These are phyloP conservation scores for Zophobas atratus DNA, from an alignment of 1,140 invertebrate genomes.

Conservation along the genomic window DNA sequence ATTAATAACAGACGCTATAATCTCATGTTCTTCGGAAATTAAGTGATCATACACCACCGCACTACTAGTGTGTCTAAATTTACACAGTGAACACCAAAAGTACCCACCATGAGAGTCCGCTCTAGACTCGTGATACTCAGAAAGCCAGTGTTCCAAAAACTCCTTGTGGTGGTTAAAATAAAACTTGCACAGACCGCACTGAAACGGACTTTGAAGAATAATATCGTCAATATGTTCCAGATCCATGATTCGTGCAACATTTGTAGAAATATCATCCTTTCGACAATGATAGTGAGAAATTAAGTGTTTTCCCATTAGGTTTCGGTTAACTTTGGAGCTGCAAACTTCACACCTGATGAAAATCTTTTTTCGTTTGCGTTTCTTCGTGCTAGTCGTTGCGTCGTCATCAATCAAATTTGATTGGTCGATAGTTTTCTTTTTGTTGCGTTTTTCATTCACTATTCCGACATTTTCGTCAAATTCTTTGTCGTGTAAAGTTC, in stretches of 20 bases:
- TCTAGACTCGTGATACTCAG: slow-evolving; percentile 73
- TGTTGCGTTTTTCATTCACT: slow-evolving; percentile 59
- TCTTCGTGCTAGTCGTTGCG: slow-evolving; percentile 62
- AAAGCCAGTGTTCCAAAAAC: slow-evolving; percentile 84
- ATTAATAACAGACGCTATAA: slow-evolving; percentile 82
- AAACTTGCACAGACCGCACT: slow-evolving; percentile 87
- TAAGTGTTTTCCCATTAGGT: slow-evolving; percentile 86
- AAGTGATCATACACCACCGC: slow-evolving; percentile 81
- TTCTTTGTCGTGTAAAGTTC: slow-evolving; percentile 78
- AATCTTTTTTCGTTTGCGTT: slow-evolving; percentile 73
- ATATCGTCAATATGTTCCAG: slow-evolving; percentile 84
- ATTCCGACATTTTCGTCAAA: slow-evolving; percentile 70
- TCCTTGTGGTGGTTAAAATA: slow-evolving; percentile 84
- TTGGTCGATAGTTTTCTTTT: slow-evolving; percentile 44
- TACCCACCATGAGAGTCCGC: slow-evolving; percentile 68
- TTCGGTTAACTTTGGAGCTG: slow-evolving; percentile 75
- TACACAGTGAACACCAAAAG: slow-evolving; percentile 84
- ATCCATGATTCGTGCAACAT: slow-evolving; percentile 74
- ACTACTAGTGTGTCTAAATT: slow-evolving; percentile 78
- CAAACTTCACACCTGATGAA: slow-evolving; percentile 80
- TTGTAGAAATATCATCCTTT: slow-evolving; percentile 73
- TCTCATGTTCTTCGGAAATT: slow-evolving; percentile 76
- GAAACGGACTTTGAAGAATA: slow-evolving; percentile 85
- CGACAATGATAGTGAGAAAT: slow-evolving; percentile 88
- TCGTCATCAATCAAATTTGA: slow-evolving; percentile 62